phyloP scores from a whole-genome alignment of 1,140 invertebrate genomes.

The Heliconius congener region DNA sequence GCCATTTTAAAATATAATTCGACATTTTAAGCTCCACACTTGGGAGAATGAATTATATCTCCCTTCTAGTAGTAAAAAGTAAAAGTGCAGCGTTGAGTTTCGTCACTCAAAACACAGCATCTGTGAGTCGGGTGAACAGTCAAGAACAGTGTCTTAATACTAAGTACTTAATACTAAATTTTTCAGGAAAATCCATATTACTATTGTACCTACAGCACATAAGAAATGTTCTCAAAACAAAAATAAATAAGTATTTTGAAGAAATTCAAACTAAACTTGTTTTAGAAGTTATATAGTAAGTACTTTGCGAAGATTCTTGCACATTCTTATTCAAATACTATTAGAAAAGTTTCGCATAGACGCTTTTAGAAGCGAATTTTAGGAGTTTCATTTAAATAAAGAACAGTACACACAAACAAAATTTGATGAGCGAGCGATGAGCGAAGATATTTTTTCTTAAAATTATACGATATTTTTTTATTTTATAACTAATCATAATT shows the following conservation, averaged over 20 bases:
- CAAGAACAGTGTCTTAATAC: too few relatives aligned
- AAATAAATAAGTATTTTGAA: not conserved
- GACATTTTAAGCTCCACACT: too few relatives aligned
- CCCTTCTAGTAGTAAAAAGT: too few relatives aligned
- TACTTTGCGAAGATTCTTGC: not conserved
- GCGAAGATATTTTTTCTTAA: not conserved
- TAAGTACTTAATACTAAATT: too few relatives aligned
- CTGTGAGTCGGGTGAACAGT: too few relatives aligned
- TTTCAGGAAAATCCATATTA: not conserved
- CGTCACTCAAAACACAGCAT: too few relatives aligned
- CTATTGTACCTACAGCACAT: not conserved
- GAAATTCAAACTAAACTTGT: conserved; percentile 2
- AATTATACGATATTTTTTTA: not conserved
- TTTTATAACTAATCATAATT: too few relatives aligned
- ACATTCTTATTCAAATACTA: conserved; percentile 1
- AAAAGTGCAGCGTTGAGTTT: too few relatives aligned
- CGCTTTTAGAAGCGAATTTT: not conserved
- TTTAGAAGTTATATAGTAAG: not conserved
- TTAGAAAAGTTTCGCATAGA: not conserved
- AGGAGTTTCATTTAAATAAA: not conserved
- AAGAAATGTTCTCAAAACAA: not conserved
- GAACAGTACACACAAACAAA: not conserved
- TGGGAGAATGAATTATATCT: too few relatives aligned
- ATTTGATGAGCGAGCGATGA: not conserved
- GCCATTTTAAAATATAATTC: not conserved